Conservation (phyloP, 2,888 invertebrate genomes). For the Lottia gigantea region DNA sequence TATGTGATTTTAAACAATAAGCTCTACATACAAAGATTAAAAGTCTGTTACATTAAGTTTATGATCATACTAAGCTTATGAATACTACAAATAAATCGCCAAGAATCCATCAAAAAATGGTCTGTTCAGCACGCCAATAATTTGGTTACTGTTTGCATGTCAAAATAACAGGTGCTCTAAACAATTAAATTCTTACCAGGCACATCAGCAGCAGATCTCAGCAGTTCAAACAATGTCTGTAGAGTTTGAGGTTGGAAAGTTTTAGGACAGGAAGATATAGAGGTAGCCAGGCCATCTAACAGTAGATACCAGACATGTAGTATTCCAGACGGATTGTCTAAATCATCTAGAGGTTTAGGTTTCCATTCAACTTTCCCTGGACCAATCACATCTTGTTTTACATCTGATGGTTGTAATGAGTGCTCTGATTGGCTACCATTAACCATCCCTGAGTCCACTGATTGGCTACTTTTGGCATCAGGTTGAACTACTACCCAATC, state of each 20-base stretch:
- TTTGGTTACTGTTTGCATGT: too few relatives aligned
- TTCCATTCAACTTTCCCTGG: conserved; percentile 12
- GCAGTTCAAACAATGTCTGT: conserved; percentile 86
- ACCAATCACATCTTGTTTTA: background rate
- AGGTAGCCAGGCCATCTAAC: conserved; percentile 78
- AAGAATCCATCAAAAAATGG: too few relatives aligned
- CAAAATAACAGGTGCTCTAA: too few relatives aligned
- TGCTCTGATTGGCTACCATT: conserved; percentile 18
- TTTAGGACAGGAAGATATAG: conserved; percentile 78
- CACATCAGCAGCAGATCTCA: conserved; percentile 80
- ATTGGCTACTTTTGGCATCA: conserved; percentile 40
- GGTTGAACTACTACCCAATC: conserved; percentile 10
- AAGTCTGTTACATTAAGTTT: too few relatives aligned
- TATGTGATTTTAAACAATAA: too few relatives aligned
- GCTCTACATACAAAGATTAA: too few relatives aligned
- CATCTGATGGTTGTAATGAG: background rate
- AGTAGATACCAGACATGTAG: conserved; percentile 89
- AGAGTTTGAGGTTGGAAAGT: conserved; percentile 85
- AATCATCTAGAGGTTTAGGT: conserved; percentile 40
- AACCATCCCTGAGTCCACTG: conserved; percentile 48
- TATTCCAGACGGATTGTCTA: conserved; percentile 73
- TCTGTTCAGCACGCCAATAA: too few relatives aligned
- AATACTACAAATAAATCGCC: too few relatives aligned
- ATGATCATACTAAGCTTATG: too few relatives aligned
- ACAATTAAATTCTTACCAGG: conserved; percentile 71